Evolutionary conservation across 2,113 vertebrate species (phyloP), one percentile per base, ranked within the genome.

Genomic region (Sorex fumeus): DNA sequence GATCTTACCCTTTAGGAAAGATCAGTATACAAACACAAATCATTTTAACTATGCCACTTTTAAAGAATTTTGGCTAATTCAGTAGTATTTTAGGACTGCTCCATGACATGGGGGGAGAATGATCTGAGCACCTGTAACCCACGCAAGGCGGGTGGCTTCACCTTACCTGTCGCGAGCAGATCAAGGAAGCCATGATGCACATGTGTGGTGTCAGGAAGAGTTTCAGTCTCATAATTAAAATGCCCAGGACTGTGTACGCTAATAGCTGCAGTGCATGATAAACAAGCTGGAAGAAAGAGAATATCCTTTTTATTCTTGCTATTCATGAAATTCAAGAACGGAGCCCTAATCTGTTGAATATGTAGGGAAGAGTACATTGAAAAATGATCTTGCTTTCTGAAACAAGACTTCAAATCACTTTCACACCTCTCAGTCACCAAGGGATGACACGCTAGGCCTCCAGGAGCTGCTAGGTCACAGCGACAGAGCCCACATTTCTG

Each of bases 191-290:
- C 99, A 99, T 99, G 90, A 99, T 96, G 92, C 99, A 99, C 96
- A 99, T 98, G 97, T 99, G 99, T 0, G 99, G 99, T 0, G 99
- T 99, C 95, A 99, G 96, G 97, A 99, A 99, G 93, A 99, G 98
- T 93, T 99, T 99, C 32, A 99, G 97, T 27, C 99, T 98, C 99
- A 99, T 99, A 93, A 99, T 99, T 97, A 99, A 98, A 96, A 99
- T 82, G 0, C 99, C 99, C 40, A 99, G 98, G 60, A 97, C 97
- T 0, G 98, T 93, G 87, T 99, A 99, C 0, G 99, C 99, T 90
- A 99, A 47, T 71, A 99, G 98, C 96, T 99, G 99, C 95, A 99
- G 96, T 6, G 98, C 98, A 91, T 99, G 99, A 94, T 99, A 99
- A 23, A 99, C 98, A 97, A 99, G 91, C 99, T 99, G 96, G 12